Evolutionary conservation across 1,140 invertebrate genomes (phyloP).

Genomic region (Cyphomyrmex costatus): DNA sequence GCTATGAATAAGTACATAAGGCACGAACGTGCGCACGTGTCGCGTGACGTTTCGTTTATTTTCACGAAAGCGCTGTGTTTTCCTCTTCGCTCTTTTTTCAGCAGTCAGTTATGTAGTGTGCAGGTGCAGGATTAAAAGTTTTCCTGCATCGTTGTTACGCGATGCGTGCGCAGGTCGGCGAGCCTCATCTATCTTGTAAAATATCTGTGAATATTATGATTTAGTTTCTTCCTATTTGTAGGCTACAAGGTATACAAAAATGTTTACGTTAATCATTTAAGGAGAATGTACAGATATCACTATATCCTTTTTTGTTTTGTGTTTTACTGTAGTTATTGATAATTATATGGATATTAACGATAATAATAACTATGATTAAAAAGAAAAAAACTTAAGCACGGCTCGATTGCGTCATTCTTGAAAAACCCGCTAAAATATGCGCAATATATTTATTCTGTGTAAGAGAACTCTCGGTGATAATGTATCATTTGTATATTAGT

Average conservation of each 20-base stretch:
- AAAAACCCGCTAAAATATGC: slow-evolving; percentile 61
- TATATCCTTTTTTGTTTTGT: slow-evolving; percentile 84
- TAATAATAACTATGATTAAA: slow-evolving; percentile 88
- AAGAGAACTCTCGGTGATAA: slow-evolving; percentile 66
- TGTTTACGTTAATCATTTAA: slow-evolving; percentile 86
- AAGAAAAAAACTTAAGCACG: slow-evolving; percentile 76
- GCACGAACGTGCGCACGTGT: slow-evolving; percentile 78
- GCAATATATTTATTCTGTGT: slow-evolving; percentile 63
- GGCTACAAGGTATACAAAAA: slow-evolving; percentile 84
- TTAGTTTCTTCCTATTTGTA: slow-evolving; percentile 87
- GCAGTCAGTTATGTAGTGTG: slow-evolving; percentile 41
- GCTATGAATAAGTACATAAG: slow-evolving; percentile 83
- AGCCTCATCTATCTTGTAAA: slow-evolving; percentile 86
- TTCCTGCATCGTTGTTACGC: slow-evolving; percentile 51
- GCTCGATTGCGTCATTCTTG: slow-evolving; percentile 66
- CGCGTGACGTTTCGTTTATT: slow-evolving; percentile 69
- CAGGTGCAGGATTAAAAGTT: slow-evolving; percentile 10
- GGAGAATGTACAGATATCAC: slow-evolving; percentile 87
- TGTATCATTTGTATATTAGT: slow-evolving; percentile 66
- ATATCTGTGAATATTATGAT: slow-evolving; percentile 87
- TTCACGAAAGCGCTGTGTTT: slow-evolving; percentile 50
- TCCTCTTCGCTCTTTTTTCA: slow-evolving; percentile 2
- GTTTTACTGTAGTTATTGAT: slow-evolving; percentile 87
- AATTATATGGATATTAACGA: slow-evolving; percentile 88
- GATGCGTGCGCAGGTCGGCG: slow-evolving; percentile 78